Conservation (phyloP, 2,888 invertebrate species). For the Machimus atricapillus region DNA sequence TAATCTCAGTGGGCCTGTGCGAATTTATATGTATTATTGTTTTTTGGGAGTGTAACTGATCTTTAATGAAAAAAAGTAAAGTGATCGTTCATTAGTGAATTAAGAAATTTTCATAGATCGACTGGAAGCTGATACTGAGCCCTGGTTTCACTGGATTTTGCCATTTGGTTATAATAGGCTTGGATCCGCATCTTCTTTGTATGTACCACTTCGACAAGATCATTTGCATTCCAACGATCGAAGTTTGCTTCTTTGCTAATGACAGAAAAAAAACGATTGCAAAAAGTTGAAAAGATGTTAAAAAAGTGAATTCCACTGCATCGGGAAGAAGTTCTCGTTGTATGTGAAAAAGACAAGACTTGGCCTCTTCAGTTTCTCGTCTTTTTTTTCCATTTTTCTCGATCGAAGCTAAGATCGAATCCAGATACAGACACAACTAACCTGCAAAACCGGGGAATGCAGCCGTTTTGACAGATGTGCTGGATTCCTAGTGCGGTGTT, state of each 20-base stretch:
- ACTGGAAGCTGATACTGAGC: not conserved
- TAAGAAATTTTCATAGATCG: not conserved
- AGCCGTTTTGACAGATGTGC: conserved; percentile 19
- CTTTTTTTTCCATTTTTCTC: not conserved
- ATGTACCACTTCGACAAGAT: not conserved
- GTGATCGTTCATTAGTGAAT: not conserved
- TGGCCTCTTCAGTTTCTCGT: not conserved
- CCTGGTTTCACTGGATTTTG: not conserved
- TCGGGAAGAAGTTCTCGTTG: not conserved
- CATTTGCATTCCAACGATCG: conserved; percentile 23
- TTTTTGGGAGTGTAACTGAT: not conserved
- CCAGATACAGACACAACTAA: conserved; percentile 14
- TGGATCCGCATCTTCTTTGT: not conserved
- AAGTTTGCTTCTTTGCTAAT: conserved; percentile 26
- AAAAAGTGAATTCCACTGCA: not conserved
- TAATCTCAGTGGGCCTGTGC: not conserved
- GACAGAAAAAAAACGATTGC: not conserved
- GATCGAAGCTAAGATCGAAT: not conserved
- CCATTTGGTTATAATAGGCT: not conserved
- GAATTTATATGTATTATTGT: not conserved
- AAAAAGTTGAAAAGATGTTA: not conserved
- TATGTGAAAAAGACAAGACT: not conserved
- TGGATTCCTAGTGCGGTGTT: conserved; percentile 23
- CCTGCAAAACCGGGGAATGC: conserved; percentile 29
- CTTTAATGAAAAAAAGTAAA: not conserved